A percentile compares a stretch with the other conserved stretches of the same genome.
Evolutionary conservation across 2,888 invertebrate species (phyloP).

Genomic region (Acrobasis consociella): DNA sequence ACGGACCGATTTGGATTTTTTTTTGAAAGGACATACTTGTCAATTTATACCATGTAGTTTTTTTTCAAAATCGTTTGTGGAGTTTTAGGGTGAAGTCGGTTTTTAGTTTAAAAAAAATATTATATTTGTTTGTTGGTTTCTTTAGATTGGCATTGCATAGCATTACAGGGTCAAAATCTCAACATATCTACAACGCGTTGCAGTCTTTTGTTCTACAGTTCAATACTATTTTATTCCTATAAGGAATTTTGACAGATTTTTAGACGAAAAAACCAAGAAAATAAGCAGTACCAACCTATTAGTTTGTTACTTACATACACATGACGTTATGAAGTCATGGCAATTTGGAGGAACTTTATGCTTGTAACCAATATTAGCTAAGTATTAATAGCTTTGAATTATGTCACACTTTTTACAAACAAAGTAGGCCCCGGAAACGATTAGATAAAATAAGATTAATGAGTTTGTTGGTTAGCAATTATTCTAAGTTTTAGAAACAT

Average conservation of each 20-base stretch:
- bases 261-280: neutral
- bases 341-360: slow-evolving; percentile 8
- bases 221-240: neutral
- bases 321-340: slow-evolving; percentile 9
- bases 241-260: neutral
- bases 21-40: no score
- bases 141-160: no score
- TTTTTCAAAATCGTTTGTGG: no score
- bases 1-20: no score
- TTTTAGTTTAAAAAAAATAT: no score
- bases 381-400: slow-evolving; percentile 8
- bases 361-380: neutral
- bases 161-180: no score
- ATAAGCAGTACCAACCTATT: neutral
- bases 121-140: no score
- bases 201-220: neutral
- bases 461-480: neutral
- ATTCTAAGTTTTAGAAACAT: no score
- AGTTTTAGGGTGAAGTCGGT: no score
- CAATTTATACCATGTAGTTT: no score
- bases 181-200: neutral
- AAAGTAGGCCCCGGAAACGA: neutral
- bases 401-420: slow-evolving; percentile 1
- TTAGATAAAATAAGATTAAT: neutral
- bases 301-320: neutral